A percentile compares a stretch with the other conserved stretches of the same genome.
These are phyloP conservation scores for Matsumyia berberina DNA, from an alignment of 2,888 invertebrate genomes.

Conservation along the genomic window DNA sequence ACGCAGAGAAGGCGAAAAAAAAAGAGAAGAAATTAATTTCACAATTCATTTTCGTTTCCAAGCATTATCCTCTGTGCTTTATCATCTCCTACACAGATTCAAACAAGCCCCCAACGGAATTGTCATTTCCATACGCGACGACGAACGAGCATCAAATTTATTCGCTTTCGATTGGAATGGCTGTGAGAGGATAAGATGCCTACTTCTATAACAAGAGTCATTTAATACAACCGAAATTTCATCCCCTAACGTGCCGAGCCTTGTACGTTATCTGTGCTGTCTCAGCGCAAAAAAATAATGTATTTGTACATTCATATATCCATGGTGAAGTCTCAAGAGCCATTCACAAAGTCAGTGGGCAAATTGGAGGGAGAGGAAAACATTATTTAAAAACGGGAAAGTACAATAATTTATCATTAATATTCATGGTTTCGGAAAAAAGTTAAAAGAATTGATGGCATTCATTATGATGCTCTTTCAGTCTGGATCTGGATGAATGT, in stretches of 20 bases:
- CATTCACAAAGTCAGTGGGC: conserved; percentile 14
- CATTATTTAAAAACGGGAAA: conserved; percentile 18
- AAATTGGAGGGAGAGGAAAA: conserved; percentile 2
- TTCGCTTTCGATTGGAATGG: conserved; percentile 40
- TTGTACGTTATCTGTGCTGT: conserved; percentile 3
- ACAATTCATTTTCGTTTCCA: conserved; percentile 28
- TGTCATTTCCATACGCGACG: conserved; percentile 43
- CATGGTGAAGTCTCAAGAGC: conserved; percentile 4
- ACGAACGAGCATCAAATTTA: conserved; percentile 45
- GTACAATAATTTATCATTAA: conserved; percentile 50
- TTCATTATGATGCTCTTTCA: conserved; percentile 14
- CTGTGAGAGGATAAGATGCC: conserved; percentile 44
- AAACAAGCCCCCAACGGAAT: conserved; percentile 13
- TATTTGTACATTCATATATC: too few relatives aligned
- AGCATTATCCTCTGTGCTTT: conserved; percentile 25
- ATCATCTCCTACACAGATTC: conserved; percentile 9
- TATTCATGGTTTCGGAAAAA: conserved; percentile 37
- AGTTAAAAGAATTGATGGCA: conserved; percentile 22
- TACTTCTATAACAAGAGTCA: conserved; percentile 46
- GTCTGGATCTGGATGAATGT: conserved; percentile 12
- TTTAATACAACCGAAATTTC: conserved; percentile 23
- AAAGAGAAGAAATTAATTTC: conserved; percentile 15
- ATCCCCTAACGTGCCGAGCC: neutral
- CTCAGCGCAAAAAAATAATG: neutral
- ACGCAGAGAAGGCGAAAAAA: neutral